These are phyloP conservation scores for Drosophila leonis DNA, from an alignment of 2,888 invertebrate genomes.

Conservation along the genomic window DNA sequence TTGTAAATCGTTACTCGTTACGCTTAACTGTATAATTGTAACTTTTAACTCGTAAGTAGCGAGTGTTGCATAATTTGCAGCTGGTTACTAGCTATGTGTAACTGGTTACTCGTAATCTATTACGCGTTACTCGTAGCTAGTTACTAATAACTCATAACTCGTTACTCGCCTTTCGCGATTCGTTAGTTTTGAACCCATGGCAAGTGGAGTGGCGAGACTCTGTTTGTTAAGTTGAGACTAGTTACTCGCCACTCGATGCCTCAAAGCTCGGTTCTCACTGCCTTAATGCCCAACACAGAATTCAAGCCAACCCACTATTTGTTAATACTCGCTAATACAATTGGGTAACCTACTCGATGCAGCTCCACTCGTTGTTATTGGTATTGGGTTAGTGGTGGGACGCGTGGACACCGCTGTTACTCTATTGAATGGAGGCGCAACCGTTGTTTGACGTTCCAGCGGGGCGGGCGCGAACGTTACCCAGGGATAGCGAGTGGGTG, in stretches of 20 bases:
- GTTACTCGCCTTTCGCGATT: neutral
- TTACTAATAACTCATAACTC: neutral
- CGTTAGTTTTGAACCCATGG: no score
- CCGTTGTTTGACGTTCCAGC: constrained; percentile 51
- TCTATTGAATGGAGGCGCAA: constrained; percentile 25
- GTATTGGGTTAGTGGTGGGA: constrained; percentile 60
- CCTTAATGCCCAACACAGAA: neutral
- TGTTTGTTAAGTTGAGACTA: no score
- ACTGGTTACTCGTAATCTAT: no score
- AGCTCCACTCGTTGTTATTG: constrained; percentile 48
- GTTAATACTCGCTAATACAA: constrained; percentile 5
- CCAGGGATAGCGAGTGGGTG: constrained; percentile 25
- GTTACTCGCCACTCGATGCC: neutral
- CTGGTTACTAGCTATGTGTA: no score
- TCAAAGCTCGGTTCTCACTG: neutral
- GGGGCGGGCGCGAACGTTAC: constrained; percentile 6
- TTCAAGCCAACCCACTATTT: constrained; percentile 19
- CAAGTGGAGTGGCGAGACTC: no score
- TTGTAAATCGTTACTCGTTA: neutral
- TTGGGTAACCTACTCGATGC: constrained; percentile 67
- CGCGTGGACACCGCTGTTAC: constrained; percentile 25
- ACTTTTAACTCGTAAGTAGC: neutral
- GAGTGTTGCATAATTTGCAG: neutral
- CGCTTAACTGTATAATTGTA: no score
- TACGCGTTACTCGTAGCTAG: neutral